Evolutionary conservation across 1,140 invertebrate species (phyloP).

Genomic region (Chymomyza costata): DNA sequence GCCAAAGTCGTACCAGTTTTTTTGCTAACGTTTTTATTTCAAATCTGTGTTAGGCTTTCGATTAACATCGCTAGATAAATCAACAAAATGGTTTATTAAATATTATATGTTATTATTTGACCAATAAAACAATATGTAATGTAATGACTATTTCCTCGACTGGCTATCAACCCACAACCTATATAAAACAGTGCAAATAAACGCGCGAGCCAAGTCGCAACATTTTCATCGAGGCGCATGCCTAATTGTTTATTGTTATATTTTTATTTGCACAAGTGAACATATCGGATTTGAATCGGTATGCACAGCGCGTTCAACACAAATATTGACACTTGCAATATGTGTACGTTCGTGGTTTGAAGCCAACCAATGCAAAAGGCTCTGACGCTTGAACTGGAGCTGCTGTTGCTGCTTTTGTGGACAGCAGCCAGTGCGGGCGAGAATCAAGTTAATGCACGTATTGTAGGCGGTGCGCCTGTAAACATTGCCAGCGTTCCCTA

Average conservation of each 20-base stretch:
- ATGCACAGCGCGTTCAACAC: too few species aligned
- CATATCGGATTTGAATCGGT: constrained; percentile 15
- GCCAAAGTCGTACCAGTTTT: too few species aligned
- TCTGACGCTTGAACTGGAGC: constrained; percentile 7
- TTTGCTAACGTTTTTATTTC: too few species aligned
- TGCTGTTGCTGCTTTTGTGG: constrained; percentile 5
- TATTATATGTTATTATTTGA: constrained; percentile 57
- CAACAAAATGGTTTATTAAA: constrained; percentile 57
- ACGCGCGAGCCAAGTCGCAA: constrained; percentile 46
- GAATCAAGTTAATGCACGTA: constrained; percentile 44
- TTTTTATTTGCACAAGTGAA: constrained; percentile 52
- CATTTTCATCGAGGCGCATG: neutral
- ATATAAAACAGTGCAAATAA: constrained; percentile 48
- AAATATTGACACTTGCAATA: constrained; percentile 30
- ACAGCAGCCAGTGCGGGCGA: constrained; percentile 6
- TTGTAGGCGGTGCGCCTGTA: constrained; percentile 49
- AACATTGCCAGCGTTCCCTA: constrained; percentile 56
- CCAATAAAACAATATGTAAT: constrained; percentile 47
- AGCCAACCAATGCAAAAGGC: constrained; percentile 42
- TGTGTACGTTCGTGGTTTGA: constrained; percentile 6
- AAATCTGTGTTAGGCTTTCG: too few species aligned
- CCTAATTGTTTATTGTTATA: constrained; percentile 2
- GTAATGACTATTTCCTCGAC: constrained; percentile 57
- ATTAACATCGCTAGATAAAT: constrained; percentile 36
- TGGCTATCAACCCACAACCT: neutral